Conservation (phyloP, 2,888 invertebrate genomes). For the Chrysodeixis includens region DNA sequence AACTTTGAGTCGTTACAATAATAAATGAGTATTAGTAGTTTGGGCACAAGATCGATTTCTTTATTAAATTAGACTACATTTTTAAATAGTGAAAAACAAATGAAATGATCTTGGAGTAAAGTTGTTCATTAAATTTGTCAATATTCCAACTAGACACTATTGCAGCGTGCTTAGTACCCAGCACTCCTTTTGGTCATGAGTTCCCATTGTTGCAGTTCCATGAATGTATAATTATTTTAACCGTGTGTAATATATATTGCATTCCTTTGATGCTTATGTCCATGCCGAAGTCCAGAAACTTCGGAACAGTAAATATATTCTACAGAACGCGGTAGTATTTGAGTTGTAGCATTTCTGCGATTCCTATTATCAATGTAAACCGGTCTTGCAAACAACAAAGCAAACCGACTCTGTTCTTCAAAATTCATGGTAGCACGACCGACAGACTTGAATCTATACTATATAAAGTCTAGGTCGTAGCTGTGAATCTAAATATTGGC, state of each 20-base stretch:
- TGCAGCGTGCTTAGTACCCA: neutral
- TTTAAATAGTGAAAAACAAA: neutral
- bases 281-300: too few species aligned
- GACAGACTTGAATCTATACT: constrained; percentile 42
- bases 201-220: neutral
- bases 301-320: constrained; percentile 17
- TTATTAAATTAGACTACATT: neutral
- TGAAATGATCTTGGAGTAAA: neutral
- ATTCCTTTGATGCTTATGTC: constrained; percentile 14
- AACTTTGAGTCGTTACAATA: too few species aligned
- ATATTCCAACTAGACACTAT: neutral
- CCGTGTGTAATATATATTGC: neutral
- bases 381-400: constrained; percentile 22
- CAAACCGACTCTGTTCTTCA: constrained; percentile 30
- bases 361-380: constrained; percentile 10
- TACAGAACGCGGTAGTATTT: constrained; percentile 8
- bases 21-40: too few species aligned
- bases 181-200: neutral
- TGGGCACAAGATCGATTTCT: neutral
- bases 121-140: neutral
- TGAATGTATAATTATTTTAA: constrained; percentile 3
- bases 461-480: constrained; percentile 38
- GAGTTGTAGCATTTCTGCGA: constrained; percentile 17
- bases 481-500: constrained; percentile 49
- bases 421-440: constrained; percentile 50